Evolutionary conservation across 2,113 vertebrate species (phyloP), one percentile per base, ranked within the genome.

Genomic region (Nicator chloris): DNA sequence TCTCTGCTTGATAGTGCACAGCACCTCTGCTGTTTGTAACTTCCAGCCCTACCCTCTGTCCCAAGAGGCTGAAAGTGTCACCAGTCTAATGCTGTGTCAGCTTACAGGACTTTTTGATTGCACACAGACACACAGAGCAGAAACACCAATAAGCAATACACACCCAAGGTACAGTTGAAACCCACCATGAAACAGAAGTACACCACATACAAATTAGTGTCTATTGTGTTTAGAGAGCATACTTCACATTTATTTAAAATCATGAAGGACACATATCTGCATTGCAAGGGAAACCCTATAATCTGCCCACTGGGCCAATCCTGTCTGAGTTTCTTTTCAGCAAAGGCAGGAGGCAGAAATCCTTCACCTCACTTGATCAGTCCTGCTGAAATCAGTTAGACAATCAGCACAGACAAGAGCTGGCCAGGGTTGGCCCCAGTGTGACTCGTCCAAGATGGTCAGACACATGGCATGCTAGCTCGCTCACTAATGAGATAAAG

Each of bases 331-430:
- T 80, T 71, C 30, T 56, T 65, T 50, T 30, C 44, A 88, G 54
- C 42, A 93, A 87, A 82, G 12, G 11, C 37, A 79, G 33, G 30
- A 45, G 45, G 18, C 70, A 49, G 69, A 85, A 87, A 84, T 45
- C 50, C 70, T 87, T 86, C 61, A 51, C 79, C 40, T 72, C 70
- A 28, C 2, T 1, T 21, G 50, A 31, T 51, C 39, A 40, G n/a
- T 20, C 31, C 53, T 82, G 33, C 28, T 56, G 18, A 91, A 92
- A 59, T 61, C 53, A 57, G 31, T 30, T 42, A 27, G 28, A 72
- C 1, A 1, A 59, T 39, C 47, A 53, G 15, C n/a, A 22, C 0
- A 0, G 61, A 8, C 35, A 66, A 56, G 42, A 88, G 14, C 8
- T 39, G 33, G 17, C 47, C 51, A 70, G 35, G 6, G 8, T 1